phyloP scores from a whole-genome alignment of 2,113 vertebrate genomes.

The Leptosomus discolor region DNA sequence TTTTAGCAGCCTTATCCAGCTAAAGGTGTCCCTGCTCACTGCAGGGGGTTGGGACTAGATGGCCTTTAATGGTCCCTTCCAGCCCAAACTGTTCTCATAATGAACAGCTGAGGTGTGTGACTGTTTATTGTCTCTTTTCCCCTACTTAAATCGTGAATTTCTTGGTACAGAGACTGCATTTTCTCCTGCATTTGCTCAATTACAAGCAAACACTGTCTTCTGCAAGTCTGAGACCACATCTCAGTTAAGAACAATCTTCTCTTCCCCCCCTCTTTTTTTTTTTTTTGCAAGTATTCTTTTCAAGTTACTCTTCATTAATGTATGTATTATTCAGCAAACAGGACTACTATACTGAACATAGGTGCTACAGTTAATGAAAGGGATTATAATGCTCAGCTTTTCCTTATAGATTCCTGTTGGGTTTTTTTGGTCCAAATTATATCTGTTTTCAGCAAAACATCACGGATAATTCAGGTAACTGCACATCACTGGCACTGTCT shows the following conservation, averaged over 20 bases:
- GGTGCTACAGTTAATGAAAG: not conserved
- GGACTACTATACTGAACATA: not conserved
- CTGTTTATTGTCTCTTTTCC: not conserved
- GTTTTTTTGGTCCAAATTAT: not conserved
- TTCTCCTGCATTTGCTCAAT: not conserved
- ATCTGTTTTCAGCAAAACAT: not conserved
- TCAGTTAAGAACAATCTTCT: not conserved
- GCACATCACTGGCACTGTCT: not conserved
- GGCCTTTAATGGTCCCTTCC: no score
- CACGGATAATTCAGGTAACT: not conserved
- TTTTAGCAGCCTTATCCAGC: no score
- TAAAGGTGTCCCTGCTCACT: no score
- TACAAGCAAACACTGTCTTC: not conserved
- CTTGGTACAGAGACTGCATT: not conserved
- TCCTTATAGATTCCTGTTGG: not conserved
- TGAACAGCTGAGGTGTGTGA: no score
- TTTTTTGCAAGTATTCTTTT: not conserved
- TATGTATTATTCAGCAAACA: not conserved
- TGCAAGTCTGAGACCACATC: not conserved
- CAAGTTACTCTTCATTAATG: not conserved
- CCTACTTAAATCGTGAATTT: not conserved
- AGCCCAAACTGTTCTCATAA: no score
- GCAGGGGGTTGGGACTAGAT: no score
- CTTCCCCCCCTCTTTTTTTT: not conserved
- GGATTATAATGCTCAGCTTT: not conserved